Evolutionary conservation across 2,113 vertebrate genomes (phyloP), one percentile per base, ranked within the genome.

Genomic region (Ascaphus truei): DNA sequence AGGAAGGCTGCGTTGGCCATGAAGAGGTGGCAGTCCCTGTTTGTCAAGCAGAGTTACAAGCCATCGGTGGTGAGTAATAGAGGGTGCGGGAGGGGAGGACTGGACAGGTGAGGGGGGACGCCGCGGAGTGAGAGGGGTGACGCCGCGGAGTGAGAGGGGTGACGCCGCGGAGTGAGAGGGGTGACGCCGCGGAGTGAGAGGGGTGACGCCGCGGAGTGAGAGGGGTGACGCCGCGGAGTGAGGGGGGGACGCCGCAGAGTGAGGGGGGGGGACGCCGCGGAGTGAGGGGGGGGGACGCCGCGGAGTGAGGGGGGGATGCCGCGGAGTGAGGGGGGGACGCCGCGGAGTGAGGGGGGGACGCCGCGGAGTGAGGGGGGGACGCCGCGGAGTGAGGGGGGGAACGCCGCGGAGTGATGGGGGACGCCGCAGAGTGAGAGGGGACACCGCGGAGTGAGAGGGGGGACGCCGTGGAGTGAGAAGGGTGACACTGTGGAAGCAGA

Each of bases 21-120:
- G 64, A 67, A 56, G 52, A 67, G 30, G 64, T 67, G 51, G 64
- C 64, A 57, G 37, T 45, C 4, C 27, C 27, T 67, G 30, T 67
- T 67, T 31, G 15, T 13, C 2, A 67, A 26, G 13, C 64, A 67
- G 64, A 67, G 51, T 4, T 67, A 67, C 64, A 55, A 20, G 10
- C 52, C 64, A 1, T 45, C 64, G 25, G 52, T 12, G 52, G 64
- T 67, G 37, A 67, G 64, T 56, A 47, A 9, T n/a, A n/a, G 9
- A 3, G 16, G 6, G 7, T 5, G 4, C 16, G 15, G 26, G 15
- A 36, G n/a, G 29, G 5, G 4, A 6, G 12, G 5, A 10, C 15
- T n/a, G 18, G 3, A 2, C 22, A 22, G 47, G 20, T 23, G 20
- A 8, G 7, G 3, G 26, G 26, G 52, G 27, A n/a, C n/a, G n/a